Base-by-base conservation (phyloP, 2,113 vertebrate genomes). In the Solenodon paradoxus region DNA sequence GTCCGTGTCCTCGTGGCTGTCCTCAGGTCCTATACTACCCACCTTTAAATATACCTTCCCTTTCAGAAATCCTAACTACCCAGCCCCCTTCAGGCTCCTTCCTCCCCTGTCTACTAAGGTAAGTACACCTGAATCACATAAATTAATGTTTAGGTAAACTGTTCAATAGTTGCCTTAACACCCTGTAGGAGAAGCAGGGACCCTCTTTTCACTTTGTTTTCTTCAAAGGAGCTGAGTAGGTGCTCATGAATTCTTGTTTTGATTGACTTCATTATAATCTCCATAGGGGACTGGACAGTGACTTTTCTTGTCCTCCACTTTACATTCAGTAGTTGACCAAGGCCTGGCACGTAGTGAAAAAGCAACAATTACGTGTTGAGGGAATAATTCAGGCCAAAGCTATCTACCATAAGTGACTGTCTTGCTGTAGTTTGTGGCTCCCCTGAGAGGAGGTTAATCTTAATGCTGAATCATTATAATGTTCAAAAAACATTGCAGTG, bases 351-450 rank as follows among this genome's bases (percentile, higher is more conserved):
- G 66, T n/a, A 66, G 45, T 86, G 86, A 11, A 38, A 87, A 69
- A 96, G 51, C 77, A 96, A 42, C 86, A 94, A 88, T 55, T 38
- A 72, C 4, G n/a, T 91, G 7, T 35, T 88, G 35, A 86, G 72
- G 89, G 13, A 81, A 53, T 72, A 72, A 72, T 81, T 69, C 53
- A 74, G 57, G 42, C 35, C 20, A 68, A 88, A 85, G 17, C 53
- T 86, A 22, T 74, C 68, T 55, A 74, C 38, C 64, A 86, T 24
- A 66, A 61, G 22, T 72, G 17, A 45, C 24, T 69, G 8, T 77
- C n/a, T 78, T 86, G 10, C 55, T 94, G 9, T 89, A 55, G 32
- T 32, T 64, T 68, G 26, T 79, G 87, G 57, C 42, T 85, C 40
- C 79, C 4, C 51, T n/a, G 53, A 93, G 55, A 91, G 45, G 28